Evolutionary conservation across 2,797 vertebrate species (phyloP).

Genomic region (Karalla daura): DNA sequence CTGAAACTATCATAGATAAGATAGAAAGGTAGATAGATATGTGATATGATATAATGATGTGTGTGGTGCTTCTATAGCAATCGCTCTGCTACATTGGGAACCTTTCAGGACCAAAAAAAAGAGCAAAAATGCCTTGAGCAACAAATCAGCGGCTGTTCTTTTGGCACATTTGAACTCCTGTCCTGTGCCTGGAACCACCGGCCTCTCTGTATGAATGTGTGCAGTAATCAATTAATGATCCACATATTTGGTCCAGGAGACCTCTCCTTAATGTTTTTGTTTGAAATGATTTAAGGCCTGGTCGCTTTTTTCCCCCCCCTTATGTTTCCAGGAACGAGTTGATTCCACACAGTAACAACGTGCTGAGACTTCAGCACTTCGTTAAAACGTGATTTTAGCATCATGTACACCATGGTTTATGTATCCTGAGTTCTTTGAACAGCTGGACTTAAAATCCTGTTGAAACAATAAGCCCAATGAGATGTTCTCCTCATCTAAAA

Average conservation of each 20-base stretch:
- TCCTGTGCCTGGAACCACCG: background rate
- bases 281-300: background rate
- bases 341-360: background rate
- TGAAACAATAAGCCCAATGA: constrained; percentile 4
- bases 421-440: background rate
- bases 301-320: background rate
- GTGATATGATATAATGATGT: no score
- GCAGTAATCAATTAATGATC: background rate
- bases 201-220: background rate
- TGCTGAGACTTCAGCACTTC: background rate
- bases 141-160: background rate
- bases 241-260: background rate
- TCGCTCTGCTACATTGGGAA: background rate
- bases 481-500: constrained; percentile 9
- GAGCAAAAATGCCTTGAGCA: no score
- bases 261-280: background rate
- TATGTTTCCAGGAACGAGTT: background rate
- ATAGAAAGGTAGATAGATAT: no score
- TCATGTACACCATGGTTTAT: no score
- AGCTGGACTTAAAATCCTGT: background rate
- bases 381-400: no score
- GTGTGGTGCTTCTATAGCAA: no score
- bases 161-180: background rate
- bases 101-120: no score
- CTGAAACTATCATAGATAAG: background rate